Base-by-base conservation (phyloP, 64 coral and sea anemone genomes). In the Astreopora myriophthalma region DNA sequence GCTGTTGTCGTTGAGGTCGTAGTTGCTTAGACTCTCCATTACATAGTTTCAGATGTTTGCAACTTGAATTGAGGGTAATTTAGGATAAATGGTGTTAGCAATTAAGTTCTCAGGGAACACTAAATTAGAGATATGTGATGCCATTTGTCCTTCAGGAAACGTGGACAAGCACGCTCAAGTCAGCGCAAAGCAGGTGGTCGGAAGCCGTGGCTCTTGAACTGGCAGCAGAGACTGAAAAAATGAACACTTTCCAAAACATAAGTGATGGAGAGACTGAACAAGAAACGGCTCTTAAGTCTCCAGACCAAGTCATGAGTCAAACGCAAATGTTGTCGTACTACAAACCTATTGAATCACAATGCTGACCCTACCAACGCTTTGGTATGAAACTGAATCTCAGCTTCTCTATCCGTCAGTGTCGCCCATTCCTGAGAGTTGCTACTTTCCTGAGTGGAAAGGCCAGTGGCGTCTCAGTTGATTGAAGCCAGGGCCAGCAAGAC, bases 161-260 rank as follows among this genome's bases (percentile, higher is more conserved):
- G 1, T 96, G 95, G 95, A 96, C 95, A 40, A 92, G 86, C 24
- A 96, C 79, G 25, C 70, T 96, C 11, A 96, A 96, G 61, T 66
- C 91, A 6, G 95, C 95, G 16, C 95, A 96, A 35, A 85, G 95
- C 34, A 96, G 86, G 48, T 96, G 95, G 95, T 93, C 95, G 9
- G 94, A 96, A 10, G 90, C 94, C 3, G 84, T 96, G 29, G 94
- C 94, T 20, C 39, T 87, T 20, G 94, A 96, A 70, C 71, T 96
- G n/a, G 94, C 94, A 0, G 66, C 84, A 10, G 94, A 96, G 48
- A 92, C 84, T 44, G 83, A 92, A 71, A 96, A 88, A 26, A 71
- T 94, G 30, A 71, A 32, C 73, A 60, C 38, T 48, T 31, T 74
- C 73, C 85, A 87, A 31, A 87, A 71, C 7, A 72, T 51, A 0